phyloP scores from a whole-genome alignment of 2,113 vertebrate species.

The Hippoglossus stenolepis region DNA sequence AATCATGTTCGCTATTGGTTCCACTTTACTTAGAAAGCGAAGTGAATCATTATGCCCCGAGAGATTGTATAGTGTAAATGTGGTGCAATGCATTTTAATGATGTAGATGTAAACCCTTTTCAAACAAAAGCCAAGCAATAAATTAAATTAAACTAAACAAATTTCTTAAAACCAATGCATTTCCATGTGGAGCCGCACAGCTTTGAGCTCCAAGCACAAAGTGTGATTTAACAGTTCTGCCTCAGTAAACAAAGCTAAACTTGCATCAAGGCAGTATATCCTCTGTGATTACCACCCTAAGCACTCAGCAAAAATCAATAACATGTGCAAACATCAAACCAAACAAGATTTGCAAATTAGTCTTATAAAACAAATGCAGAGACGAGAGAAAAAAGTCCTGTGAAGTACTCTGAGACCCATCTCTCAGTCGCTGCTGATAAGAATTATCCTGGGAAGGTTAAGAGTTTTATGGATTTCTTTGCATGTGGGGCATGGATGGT shows the following conservation, averaged over 20 bases:
- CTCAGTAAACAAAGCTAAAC: conserved; percentile 74
- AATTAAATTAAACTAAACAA: conserved; percentile 33
- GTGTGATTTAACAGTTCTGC: conserved; percentile 71
- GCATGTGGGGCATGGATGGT: conserved; percentile 52
- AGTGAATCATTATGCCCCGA: not conserved
- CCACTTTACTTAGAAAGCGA: not conserved
- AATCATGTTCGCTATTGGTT: conserved; percentile 4
- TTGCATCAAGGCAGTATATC: conserved; percentile 71
- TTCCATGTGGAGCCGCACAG: conserved; percentile 16
- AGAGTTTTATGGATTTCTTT: conserved; percentile 49
- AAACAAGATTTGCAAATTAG: conserved; percentile 72
- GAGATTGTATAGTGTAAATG: not conserved
- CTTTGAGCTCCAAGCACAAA: conserved; percentile 53
- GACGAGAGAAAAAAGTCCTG: conserved; percentile 10
- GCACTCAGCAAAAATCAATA: conserved; percentile 78
- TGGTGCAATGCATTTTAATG: not conserved
- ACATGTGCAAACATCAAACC: conserved; percentile 77
- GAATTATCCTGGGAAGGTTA: conserved; percentile 38
- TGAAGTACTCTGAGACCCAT: conserved; percentile 31
- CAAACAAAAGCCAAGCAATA: conserved; percentile 39
- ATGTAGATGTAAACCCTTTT: conserved; percentile 17
- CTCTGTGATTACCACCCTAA: conserved; percentile 68
- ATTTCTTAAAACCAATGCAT: conserved; percentile 47
- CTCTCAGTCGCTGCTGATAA: conserved; percentile 40
- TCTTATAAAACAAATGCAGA: conserved; percentile 61